These are phyloP conservation scores for Eulemur mongoz DNA, from an alignment of 2,797 vertebrate genomes.

Conservation along the genomic window DNA sequence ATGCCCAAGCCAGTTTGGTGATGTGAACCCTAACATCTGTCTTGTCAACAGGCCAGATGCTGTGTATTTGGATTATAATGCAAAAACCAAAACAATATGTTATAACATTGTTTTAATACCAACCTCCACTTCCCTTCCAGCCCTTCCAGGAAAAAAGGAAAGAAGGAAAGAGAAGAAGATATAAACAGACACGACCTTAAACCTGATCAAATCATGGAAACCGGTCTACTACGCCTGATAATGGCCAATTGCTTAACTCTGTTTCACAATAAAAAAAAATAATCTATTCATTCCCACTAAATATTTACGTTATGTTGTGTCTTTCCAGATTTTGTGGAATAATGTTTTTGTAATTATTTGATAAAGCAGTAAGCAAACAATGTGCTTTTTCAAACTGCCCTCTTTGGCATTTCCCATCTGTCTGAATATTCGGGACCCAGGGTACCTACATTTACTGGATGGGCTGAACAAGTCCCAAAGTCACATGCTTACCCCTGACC, in stretches of 20 bases:
- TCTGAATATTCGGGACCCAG: background rate
- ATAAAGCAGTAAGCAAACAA: background rate
- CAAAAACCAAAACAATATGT: constrained; percentile 45
- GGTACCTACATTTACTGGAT: too few relatives aligned
- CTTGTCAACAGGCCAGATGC: constrained; percentile 27
- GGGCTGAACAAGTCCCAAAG: background rate
- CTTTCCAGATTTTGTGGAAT: background rate
- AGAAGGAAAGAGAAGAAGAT: background rate
- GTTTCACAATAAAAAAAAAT: accelerated
- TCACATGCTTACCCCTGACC: background rate
- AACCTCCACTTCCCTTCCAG: background rate
- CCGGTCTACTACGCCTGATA: accelerated
- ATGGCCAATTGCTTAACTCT: background rate
- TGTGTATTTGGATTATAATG: constrained; percentile 57
- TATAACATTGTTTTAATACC: background rate
- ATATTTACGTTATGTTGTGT: background rate
- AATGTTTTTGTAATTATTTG: background rate
- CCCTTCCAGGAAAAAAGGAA: background rate
- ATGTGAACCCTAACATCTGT: constrained; percentile 64
- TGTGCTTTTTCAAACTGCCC: background rate
- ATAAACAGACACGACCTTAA: too few relatives aligned
- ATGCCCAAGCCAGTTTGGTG: constrained; percentile 67
- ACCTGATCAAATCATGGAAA: accelerated
- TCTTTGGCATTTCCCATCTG: background rate
- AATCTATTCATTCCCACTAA: too few relatives aligned